phyloP scores from a whole-genome alignment of 2,113 vertebrate species.

The Trochalopteron elliotii region DNA sequence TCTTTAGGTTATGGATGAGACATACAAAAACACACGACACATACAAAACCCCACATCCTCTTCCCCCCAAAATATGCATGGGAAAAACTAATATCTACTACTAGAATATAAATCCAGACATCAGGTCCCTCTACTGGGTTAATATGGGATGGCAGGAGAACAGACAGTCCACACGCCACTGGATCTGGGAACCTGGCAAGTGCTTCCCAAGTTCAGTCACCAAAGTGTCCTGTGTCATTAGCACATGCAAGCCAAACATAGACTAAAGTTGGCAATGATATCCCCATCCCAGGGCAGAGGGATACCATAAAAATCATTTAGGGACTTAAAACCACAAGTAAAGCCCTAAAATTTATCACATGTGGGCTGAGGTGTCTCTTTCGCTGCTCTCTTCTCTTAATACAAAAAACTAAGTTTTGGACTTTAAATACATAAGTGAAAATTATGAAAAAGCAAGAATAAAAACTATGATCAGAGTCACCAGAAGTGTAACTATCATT shows the following conservation, averaged over 20 bases:
- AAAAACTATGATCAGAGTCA: neutral
- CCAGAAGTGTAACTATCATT: neutral
- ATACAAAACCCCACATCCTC: neutral
- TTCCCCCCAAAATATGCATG: neutral
- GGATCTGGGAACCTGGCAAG: neutral
- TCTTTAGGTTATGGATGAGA: neutral
- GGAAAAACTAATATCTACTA: neutral
- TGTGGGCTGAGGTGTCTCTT: neutral
- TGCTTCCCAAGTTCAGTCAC: neutral
- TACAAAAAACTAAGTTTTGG: neutral
- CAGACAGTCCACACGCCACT: accelerated
- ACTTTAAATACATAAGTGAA: neutral
- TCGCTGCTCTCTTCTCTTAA: neutral
- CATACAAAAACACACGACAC: neutral
- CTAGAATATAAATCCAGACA: neutral
- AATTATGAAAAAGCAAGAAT: neutral
- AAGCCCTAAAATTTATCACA: neutral
- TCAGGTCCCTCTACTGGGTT: conserved; percentile 42
- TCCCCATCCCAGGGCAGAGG: neutral
- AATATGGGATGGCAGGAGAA: neutral
- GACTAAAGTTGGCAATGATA: neutral
- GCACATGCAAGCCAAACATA: neutral
- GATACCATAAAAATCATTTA: neutral
- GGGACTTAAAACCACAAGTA: neutral
- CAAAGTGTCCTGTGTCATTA: neutral